Evolutionary conservation across 1,140 invertebrate species (phyloP).

Genomic region (Cyclina sinensis): DNA sequence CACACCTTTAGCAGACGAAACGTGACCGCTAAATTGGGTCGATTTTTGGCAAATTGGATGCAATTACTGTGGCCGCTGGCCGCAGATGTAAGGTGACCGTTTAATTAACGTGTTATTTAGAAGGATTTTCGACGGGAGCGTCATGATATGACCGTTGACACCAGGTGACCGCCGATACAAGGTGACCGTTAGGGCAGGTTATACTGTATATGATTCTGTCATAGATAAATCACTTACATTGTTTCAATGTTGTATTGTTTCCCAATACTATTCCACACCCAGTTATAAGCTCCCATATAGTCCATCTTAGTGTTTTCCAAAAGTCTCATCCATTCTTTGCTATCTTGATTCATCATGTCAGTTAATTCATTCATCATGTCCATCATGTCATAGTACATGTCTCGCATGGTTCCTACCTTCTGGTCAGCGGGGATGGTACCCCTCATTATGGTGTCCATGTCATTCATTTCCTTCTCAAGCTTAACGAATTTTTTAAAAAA

Average conservation of each 20-base stretch:
- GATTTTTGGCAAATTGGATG: no score
- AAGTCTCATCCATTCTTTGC: neutral
- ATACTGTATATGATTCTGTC: no score
- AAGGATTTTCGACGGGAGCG: no score
- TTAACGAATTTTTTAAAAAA: no score
- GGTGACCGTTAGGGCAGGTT: no score
- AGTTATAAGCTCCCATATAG: neutral
- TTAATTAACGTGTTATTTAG: no score
- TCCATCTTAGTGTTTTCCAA: neutral
- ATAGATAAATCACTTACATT: neutral
- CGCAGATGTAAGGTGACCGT: no score
- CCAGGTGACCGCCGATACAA: no score
- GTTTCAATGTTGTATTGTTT: neutral
- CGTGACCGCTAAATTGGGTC: no score
- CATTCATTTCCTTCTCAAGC: neutral
- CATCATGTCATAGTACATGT: neutral
- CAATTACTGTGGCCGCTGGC: no score
- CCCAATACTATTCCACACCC: neutral
- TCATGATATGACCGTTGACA: no score
- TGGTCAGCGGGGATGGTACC: neutral
- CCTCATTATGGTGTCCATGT: conserved; percentile 29
- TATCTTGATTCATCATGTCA: neutral
- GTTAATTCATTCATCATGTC: neutral
- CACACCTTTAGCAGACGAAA: no score
- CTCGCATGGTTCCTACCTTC: neutral